Percentiles rank a stretch among this genome's conserved stretches.
These are phyloP conservation scores for Dendrolimus kikuchii DNA, from an alignment of 1,140 invertebrate species.

Conservation along the genomic window DNA sequence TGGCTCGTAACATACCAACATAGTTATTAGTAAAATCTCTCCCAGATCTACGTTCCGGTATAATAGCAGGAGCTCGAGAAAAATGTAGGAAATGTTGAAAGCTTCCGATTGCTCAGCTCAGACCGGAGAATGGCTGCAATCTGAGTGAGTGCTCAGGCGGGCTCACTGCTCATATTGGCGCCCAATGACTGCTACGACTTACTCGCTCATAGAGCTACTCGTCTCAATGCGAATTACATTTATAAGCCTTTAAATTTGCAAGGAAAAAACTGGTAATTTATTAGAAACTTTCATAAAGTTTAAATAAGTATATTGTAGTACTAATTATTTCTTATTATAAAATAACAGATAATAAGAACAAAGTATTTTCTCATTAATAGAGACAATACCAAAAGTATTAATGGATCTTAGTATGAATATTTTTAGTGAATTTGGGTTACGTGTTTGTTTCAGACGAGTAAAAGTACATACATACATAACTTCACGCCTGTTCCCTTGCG, in stretches of 20 bases:
- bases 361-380: too few species aligned
- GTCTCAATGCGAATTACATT: constrained; percentile 1
- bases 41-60: background rate
- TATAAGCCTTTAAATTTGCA: background rate
- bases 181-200: background rate
- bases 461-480: too few species aligned
- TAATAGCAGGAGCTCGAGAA: background rate
- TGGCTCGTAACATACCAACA: background rate
- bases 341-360: too few species aligned
- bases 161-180: background rate
- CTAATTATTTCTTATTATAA: too few species aligned
- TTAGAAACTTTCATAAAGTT: too few species aligned
- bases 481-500: too few species aligned
- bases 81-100: constrained; percentile 2
- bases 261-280: too few species aligned
- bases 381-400: too few species aligned
- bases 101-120: constrained; percentile 1
- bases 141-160: background rate
- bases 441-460: too few species aligned
- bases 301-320: too few species aligned
- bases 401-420: too few species aligned
- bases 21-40: background rate
- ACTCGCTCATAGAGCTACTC: background rate
- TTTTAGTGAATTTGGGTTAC: too few species aligned
- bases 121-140: background rate